Conservation (phyloP, 1,140 invertebrate species). For the Rhizoglyphus robini region DNA sequence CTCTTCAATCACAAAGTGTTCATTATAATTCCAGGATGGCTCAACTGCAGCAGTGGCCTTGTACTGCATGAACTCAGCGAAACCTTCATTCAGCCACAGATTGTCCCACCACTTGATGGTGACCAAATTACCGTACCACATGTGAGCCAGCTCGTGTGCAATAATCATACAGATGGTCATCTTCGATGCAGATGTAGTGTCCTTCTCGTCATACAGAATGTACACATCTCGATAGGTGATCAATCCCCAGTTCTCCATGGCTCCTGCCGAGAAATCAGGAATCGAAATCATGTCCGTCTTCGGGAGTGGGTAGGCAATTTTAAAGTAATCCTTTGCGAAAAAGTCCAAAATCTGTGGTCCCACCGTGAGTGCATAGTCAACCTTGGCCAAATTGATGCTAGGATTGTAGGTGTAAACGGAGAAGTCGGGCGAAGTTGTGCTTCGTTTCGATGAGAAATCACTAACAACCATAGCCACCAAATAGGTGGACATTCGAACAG, state of each 20-base stretch:
- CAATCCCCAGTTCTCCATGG: constrained; percentile 27
- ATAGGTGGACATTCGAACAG: constrained; percentile 84
- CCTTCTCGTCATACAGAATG: constrained; percentile 8
- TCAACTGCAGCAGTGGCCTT: constrained; percentile 56
- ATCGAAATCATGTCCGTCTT: constrained; percentile 49
- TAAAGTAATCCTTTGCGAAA: constrained; percentile 31
- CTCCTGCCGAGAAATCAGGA: constrained; percentile 66
- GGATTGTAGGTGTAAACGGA: constrained; percentile 79
- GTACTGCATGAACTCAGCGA: constrained; percentile 69
- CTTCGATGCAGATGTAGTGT: constrained; percentile 16
- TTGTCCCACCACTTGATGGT: constrained; percentile 72
- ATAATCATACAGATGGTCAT: constrained; percentile 31
- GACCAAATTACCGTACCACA: constrained; percentile 61
- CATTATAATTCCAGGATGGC: constrained; percentile 37
- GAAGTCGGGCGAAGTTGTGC: constrained; percentile 55
- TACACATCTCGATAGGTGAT: constrained; percentile 18
- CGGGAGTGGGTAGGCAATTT: constrained; percentile 17
- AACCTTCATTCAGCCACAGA: constrained; percentile 81
- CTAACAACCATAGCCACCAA: constrained; percentile 81
- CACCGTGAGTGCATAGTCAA: constrained; percentile 61
- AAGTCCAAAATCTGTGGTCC: constrained; percentile 8
- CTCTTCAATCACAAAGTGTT: constrained; percentile 16
- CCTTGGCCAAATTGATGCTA: constrained; percentile 76
- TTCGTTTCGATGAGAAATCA: constrained; percentile 79
- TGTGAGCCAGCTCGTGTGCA: constrained; percentile 22